Base-by-base conservation (phyloP, 2,797 vertebrate genomes). In the Buceros bicornis region DNA sequence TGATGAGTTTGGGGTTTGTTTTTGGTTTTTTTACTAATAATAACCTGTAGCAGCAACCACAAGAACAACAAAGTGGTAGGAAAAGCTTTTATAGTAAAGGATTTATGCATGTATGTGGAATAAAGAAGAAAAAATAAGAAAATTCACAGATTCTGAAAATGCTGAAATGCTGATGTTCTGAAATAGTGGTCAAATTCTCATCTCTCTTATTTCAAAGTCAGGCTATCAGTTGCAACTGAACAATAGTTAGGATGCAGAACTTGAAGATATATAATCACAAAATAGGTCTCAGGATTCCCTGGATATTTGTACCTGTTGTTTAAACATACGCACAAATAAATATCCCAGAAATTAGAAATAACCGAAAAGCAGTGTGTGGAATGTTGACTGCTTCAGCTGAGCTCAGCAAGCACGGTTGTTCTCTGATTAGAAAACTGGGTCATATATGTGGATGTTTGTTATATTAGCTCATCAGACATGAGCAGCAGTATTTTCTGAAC, bases 401-500 rank as follows among this genome's bases (percentile, higher is more conserved):
- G 31, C 76, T 91, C 56, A 83, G 20, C 31, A 58, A 79, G 18
- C 5, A 77, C 8, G 17, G 16, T 17, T 73, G 51, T 77, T 70
- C 61, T 86, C 77, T 79, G 62, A 58, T 69, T 56, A 53, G 76
- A 80, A 93, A 91, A 48, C 25, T 80, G 80, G 37, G 69, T 86
- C 91, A 92, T 81, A 58, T 47, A 58, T 11, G 16, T 91, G 53
- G n/a, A 79, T 84, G 25, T 48, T 71, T 84, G 22, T 67, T 66
- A 29, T 33, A 85, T n/a, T 83, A 64, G 21, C 42, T 92, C 74
- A 89, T 74, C 67, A 92, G 64, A 80, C 82, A 14, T 57, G 40
- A 91, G 29, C 35, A 56, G 79, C 31, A 73, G 33, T 42, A 48
- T 57, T 92, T 93, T 95, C 80, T 79, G 47, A 92, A 84, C 45